Percentiles rank a stretch among this genome's conserved stretches.
phyloP scores from a whole-genome alignment of 2,888 invertebrate species.

The Thelaira solivaga region DNA sequence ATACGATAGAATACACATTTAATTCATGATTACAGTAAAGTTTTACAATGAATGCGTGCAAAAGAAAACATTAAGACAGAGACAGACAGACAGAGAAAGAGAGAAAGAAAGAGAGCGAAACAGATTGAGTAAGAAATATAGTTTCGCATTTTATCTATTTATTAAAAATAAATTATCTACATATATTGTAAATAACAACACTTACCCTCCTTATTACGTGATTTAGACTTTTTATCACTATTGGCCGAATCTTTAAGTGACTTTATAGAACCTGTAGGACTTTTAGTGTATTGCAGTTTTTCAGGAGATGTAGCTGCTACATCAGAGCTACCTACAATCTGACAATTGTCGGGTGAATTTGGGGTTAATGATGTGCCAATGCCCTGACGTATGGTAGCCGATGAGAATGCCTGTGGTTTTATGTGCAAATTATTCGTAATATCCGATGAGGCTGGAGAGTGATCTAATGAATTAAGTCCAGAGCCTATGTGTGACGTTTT shows the following conservation, averaged over 20 bases:
- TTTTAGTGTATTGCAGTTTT: constrained; percentile 77
- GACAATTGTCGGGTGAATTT: constrained; percentile 74
- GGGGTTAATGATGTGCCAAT: constrained; percentile 75
- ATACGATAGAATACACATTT: constrained; percentile 61
- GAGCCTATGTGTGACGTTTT: constrained; percentile 65
- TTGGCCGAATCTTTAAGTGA: constrained; percentile 78
- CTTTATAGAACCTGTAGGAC: constrained; percentile 79
- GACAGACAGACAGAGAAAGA: constrained; percentile 26
- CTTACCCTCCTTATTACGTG: constrained; percentile 77
- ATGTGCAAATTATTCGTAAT: constrained; percentile 64
- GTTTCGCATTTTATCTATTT: constrained; percentile 45
- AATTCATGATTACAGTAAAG: constrained; percentile 26
- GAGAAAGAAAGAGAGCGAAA: constrained; percentile 22
- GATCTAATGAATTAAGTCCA: constrained; percentile 66
- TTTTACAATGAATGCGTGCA: constrained; percentile 56
- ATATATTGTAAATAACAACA: constrained; percentile 10
- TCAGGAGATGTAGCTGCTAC: constrained; percentile 72
- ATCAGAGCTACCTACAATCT: constrained; percentile 72
- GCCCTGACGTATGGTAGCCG: constrained; percentile 76
- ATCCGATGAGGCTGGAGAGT: constrained; percentile 67
- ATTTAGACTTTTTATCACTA: constrained; percentile 75
- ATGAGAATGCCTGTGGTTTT: constrained; percentile 71
- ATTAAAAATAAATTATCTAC: constrained; percentile 3
- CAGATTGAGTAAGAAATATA: no score
- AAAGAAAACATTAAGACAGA: constrained; percentile 46